phyloP scores from a whole-genome alignment of 35 echinoderm and acorn worm genomes.

The Amphiura filiformis region DNA sequence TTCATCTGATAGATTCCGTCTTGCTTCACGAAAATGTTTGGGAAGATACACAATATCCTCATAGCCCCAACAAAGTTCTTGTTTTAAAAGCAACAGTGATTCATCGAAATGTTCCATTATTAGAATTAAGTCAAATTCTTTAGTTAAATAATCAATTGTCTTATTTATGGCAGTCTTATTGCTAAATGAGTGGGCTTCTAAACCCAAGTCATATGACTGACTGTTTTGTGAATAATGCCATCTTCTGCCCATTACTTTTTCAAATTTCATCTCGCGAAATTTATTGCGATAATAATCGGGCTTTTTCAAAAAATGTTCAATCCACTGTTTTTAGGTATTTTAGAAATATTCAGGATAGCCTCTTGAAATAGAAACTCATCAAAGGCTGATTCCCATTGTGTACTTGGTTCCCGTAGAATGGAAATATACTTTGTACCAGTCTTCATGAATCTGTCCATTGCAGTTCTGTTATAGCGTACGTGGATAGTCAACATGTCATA shows the following conservation, averaged over 20 bases:
- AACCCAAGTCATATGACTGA: slow-evolving; percentile 54
- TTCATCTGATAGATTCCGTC: neutral
- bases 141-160: slow-evolving; percentile 21
- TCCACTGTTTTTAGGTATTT: neutral
- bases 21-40: slow-evolving; percentile 45
- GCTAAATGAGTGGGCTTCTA: slow-evolving; percentile 26
- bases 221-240: slow-evolving; percentile 49
- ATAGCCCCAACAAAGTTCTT: slow-evolving; percentile 52
- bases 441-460: slow-evolving; percentile 51
- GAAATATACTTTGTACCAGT: slow-evolving; percentile 73
- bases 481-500: slow-evolving; percentile 76
- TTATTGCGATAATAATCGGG: slow-evolving; percentile 43
- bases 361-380: slow-evolving; percentile 47
- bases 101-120: slow-evolving; percentile 63
- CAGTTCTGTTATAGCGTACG: slow-evolving; percentile 30
- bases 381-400: slow-evolving; percentile 89
- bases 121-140: slow-evolving; percentile 46
- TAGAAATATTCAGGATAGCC: neutral
- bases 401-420: slow-evolving; percentile 68
- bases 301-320: slow-evolving; percentile 26
- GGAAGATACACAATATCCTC: slow-evolving; percentile 68
- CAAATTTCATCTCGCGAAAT: slow-evolving; percentile 38
- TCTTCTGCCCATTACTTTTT: slow-evolving; percentile 29
- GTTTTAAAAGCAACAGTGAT: slow-evolving; percentile 52
- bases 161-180: slow-evolving; percentile 9